These are phyloP conservation scores for Ephestia elutella DNA, from an alignment of 1,140 invertebrate species.

Conservation along the genomic window DNA sequence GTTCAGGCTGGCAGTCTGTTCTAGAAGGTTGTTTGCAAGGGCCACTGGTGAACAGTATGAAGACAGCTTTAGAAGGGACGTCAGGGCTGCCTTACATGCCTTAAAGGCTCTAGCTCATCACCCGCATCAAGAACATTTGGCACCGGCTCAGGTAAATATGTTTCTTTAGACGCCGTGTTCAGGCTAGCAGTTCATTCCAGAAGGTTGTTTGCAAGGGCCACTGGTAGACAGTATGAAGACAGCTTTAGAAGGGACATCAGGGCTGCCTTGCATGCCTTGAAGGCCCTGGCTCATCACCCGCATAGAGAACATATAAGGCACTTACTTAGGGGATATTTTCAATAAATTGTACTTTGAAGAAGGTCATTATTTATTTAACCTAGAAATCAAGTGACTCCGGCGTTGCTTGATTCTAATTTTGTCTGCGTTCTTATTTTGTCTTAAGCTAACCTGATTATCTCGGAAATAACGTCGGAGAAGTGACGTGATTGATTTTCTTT, in stretches of 20 bases:
- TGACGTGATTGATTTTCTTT: no score
- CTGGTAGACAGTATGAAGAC: slow-evolving; percentile 90
- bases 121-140: slow-evolving; percentile 81
- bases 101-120: slow-evolving; percentile 85
- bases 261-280: slow-evolving; percentile 83
- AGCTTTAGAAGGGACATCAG: slow-evolving; percentile 86
- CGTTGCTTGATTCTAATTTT: no score
- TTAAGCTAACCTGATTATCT: no score
- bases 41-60: slow-evolving; percentile 92
- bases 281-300: slow-evolving; percentile 82
- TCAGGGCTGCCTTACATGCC: slow-evolving; percentile 84
- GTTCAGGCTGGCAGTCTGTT: slow-evolving; percentile 92
- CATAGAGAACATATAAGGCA: slow-evolving; percentile 83
- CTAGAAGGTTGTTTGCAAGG: slow-evolving; percentile 78
- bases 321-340: slow-evolving; percentile 89
- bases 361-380: no score
- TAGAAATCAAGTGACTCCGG: no score
- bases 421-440: no score
- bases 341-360: no score
- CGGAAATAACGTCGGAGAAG: no score
- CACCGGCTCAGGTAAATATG: slow-evolving; percentile 82
- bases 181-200: slow-evolving; percentile 88
- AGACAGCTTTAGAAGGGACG: slow-evolving; percentile 86
- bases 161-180: slow-evolving; percentile 77
- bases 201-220: slow-evolving; percentile 84